Evolutionary conservation across 2,113 vertebrate genomes (phyloP).

Genomic region (Ranitomeya imitator): DNA sequence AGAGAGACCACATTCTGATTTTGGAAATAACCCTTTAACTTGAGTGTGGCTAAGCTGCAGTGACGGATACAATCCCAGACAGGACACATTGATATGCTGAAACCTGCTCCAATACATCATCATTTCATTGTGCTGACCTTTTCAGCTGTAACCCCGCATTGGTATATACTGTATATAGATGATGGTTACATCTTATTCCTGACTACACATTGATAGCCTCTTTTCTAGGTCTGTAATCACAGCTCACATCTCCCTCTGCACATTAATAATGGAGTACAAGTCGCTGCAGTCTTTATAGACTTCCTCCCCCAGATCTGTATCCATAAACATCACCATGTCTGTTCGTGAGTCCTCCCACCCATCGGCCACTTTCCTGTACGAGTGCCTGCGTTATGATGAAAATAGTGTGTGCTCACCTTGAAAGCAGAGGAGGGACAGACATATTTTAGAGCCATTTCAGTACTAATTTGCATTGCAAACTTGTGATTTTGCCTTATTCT

Average conservation of each 20-base stretch:
- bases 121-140: conserved; percentile 24
- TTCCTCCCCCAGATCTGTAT: not conserved
- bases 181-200: not conserved
- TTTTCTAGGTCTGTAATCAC: not conserved
- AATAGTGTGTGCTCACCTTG: not conserved
- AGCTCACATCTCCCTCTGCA: not conserved
- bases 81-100: not conserved
- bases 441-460: not conserved
- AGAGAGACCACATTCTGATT: no score
- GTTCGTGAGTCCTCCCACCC: not conserved
- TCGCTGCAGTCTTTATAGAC: not conserved
- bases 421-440: not conserved
- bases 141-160: not conserved
- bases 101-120: not conserved
- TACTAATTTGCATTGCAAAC: not conserved
- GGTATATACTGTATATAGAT: conserved; percentile 2
- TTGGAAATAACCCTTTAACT: no score
- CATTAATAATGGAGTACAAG: conserved; percentile 32
- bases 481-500: not conserved
- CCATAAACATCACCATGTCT: not conserved
- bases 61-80: no score
- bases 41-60: no score
- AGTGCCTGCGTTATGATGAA: not conserved
- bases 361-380: not conserved
- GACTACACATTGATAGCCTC: not conserved